Percentiles rank a stretch among this genome's conserved stretches.
phyloP scores from a whole-genome alignment of 2,797 vertebrate species.

The Hephaestus fuliginosus region DNA sequence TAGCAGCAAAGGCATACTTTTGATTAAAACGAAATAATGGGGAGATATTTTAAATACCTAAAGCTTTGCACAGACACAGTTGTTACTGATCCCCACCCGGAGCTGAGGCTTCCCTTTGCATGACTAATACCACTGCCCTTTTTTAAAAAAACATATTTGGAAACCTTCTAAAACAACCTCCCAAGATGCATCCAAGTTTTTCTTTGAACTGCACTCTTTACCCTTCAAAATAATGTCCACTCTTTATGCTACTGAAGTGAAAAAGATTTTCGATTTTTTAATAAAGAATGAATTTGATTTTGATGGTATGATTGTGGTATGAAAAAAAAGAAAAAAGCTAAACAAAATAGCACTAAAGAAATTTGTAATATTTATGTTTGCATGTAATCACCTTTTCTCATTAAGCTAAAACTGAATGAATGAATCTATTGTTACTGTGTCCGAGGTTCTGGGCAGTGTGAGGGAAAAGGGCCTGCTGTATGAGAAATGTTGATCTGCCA shows the following conservation, averaged over 20 bases:
- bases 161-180: slow-evolving; percentile 35
- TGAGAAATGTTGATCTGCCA: no score
- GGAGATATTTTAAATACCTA: slow-evolving; percentile 64
- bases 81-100: slow-evolving; percentile 67
- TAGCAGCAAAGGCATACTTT: slow-evolving; percentile 75
- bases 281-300: not conserved
- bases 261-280: not conserved
- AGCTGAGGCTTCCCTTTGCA: slow-evolving; percentile 58
- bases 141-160: slow-evolving; percentile 15
- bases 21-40: slow-evolving; percentile 72
- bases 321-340: not conserved
- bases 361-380: not conserved
- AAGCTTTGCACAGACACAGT: slow-evolving; percentile 67
- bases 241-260: not conserved
- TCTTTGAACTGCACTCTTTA: slow-evolving; percentile 35
- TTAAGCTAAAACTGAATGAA: no score
- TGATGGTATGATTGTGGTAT: not conserved
- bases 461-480: no score
- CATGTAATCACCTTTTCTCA: no score
- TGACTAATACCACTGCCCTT: slow-evolving; percentile 50
- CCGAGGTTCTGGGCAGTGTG: no score
- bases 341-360: not conserved
- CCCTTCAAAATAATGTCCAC: slow-evolving; percentile 7
- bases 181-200: slow-evolving; percentile 20
- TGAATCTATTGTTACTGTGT: no score